Base-by-base conservation (phyloP, 2,888 invertebrate genomes). In the Acrobasis consociella region DNA sequence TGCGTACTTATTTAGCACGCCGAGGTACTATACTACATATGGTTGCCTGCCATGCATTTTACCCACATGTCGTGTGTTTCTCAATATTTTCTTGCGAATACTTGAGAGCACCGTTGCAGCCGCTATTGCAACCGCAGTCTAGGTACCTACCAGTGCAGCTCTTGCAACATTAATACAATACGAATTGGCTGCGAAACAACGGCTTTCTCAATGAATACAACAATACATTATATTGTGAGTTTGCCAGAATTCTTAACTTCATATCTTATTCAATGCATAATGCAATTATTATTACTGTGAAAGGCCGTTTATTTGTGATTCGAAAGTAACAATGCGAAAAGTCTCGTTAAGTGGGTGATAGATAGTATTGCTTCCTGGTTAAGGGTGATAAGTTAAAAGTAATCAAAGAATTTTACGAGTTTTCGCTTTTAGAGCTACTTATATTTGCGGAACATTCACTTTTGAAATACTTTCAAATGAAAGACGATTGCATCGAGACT, bases 171-270 rank as follows among this genome's bases (percentile, higher is more conserved):
- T 69, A 69, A 71, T 71, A 75, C 75, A 77, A 74, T 72, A 72
- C 70, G 73, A 75, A 76, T 73, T 75, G 71, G 65, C 74, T 75
- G 76, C 76, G 81, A 81, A 85, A 81, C 73, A 72, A 75, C 75
- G 80, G 75, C 42, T 85, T 83, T 80, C 79, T 70, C 73, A 82
- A 46, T n/a, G n/a, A n/a, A 13, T 46, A 46, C 13, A 46, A 81
- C 77, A 72, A 74, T 73, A 72, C 73, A 70, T 69, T 77, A 15
- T 66, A 73, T 77, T 73, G 72, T 74, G 73, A 73, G 72, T 69
- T 71, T 80, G 73, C 74, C 72, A 70, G 65, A 62, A 65, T n/a
- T n/a, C n/a, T n/a, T 38, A 60, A 53, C 60, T 64, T 37, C 37
- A 51, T 51, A 17, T 17, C 60, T 60, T 42, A 42, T 50, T 52